Percentiles rank a stretch among this genome's conserved stretches.
Conservation (phyloP, 2,888 invertebrate species). For the Scaptomyza reducta region DNA sequence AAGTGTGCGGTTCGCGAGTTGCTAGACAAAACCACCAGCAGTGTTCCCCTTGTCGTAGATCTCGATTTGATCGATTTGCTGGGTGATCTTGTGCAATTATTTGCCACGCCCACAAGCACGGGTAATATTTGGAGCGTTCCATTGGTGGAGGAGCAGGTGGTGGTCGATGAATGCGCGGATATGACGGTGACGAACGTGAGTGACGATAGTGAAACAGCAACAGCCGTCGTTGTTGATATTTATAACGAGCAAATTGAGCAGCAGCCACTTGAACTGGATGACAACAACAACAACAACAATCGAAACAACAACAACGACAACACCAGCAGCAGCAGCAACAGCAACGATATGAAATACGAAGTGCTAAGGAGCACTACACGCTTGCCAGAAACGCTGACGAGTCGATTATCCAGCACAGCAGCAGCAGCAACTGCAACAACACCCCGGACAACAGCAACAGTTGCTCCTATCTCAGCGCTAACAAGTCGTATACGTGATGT, state of each 20-base stretch:
- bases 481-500: constrained; percentile 60
- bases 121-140: constrained; percentile 63
- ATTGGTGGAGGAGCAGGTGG: constrained; percentile 30
- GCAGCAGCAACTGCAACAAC: constrained; percentile 7
- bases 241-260: constrained; percentile 62
- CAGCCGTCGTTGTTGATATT: constrained; percentile 54
- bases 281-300: constrained; percentile 36
- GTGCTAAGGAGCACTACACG: constrained; percentile 53
- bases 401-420: constrained; percentile 26
- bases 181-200: constrained; percentile 73
- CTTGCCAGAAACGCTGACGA: constrained; percentile 38
- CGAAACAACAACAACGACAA: constrained; percentile 29
- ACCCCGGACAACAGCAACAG: constrained; percentile 12
- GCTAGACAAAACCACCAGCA: constrained; percentile 35
- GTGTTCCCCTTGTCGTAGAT: constrained; percentile 39
- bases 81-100: constrained; percentile 58
- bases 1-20: constrained; percentile 59
- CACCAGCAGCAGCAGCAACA: constrained; percentile 21
- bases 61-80: constrained; percentile 58
- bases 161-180: constrained; percentile 54
- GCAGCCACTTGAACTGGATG: constrained; percentile 56
- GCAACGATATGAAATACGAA: constrained; percentile 77
- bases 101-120: constrained; percentile 56
- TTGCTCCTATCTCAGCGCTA: background rate
- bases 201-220: constrained; percentile 63